Evolutionary conservation across 2,797 vertebrate species (phyloP).

Genomic region (Sebastes diaconus): DNA sequence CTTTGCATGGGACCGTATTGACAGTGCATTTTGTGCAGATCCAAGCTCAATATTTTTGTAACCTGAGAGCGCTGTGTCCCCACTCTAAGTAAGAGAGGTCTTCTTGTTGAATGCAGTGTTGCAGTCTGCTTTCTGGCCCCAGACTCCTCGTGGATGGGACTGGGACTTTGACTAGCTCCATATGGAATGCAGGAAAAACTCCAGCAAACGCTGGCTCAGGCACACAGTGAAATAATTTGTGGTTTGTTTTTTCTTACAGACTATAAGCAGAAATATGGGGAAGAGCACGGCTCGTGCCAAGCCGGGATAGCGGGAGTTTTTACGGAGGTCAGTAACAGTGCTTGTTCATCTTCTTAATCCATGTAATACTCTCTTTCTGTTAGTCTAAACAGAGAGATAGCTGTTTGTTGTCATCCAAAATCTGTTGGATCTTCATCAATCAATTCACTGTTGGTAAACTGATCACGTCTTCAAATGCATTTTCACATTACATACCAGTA

Average conservation of each 20-base stretch:
- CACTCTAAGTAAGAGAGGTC: constrained; percentile 55
- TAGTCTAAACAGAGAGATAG: neutral
- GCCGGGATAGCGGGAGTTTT: constrained; percentile 96
- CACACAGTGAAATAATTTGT: constrained; percentile 81
- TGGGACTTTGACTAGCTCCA: constrained; percentile 81
- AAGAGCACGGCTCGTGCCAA: constrained; percentile 99
- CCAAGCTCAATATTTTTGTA: constrained; percentile 84
- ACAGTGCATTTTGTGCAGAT: constrained; percentile 60
- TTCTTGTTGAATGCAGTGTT: constrained; percentile 65
- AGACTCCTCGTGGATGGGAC: constrained; percentile 76
- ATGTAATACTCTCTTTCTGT: constrained; percentile 34
- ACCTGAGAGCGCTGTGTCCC: constrained; percentile 61
- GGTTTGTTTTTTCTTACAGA: constrained; percentile 87
- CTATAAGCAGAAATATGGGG: constrained; percentile 99
- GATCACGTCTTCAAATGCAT: neutral
- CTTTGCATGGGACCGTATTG: constrained; percentile 59
- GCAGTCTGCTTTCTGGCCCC: constrained; percentile 66
- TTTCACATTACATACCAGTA: neutral
- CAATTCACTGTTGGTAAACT: neutral
- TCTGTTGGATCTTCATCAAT: constrained; percentile 7
- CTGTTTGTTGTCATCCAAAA: constrained; percentile 8
- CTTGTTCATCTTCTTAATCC: constrained; percentile 51
- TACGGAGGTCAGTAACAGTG: constrained; percentile 88
- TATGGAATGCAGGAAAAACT: constrained; percentile 85
- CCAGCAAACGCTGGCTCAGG: constrained; percentile 82